phyloP scores from a whole-genome alignment of 2,113 vertebrate species.

The Chelonoidis abingdonii region DNA sequence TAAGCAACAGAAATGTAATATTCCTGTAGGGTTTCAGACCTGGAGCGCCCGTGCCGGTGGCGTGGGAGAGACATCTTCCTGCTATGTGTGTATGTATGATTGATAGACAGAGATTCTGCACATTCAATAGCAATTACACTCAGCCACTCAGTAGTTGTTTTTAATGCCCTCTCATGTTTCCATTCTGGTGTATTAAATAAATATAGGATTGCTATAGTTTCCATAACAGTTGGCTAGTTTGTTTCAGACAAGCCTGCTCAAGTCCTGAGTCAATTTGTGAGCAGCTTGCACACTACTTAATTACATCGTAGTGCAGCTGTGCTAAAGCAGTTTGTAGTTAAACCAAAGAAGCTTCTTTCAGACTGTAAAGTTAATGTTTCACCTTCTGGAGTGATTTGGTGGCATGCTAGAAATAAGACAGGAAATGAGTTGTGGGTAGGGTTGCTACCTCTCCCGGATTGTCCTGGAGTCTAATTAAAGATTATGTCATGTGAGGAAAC shows the following conservation, averaged over 20 bases:
- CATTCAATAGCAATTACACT: not conserved
- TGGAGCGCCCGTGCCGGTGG: not conserved
- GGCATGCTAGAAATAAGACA: not conserved
- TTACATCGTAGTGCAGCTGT: not conserved
- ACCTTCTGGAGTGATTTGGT: not conserved
- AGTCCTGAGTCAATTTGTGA: not conserved
- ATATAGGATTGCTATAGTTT: rapidly evolving
- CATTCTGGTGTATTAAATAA: rapidly evolving
- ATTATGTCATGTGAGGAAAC: too few species aligned
- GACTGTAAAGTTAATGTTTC: rapidly evolving
- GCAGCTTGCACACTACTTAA: not conserved
- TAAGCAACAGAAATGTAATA: not conserved
- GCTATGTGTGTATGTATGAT: not conserved
- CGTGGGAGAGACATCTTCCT: not conserved
- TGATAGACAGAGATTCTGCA: not conserved
- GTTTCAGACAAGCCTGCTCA: not conserved
- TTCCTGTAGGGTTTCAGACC: not conserved
- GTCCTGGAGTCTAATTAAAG: too few species aligned
- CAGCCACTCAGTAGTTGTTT: not conserved
- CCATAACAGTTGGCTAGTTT: not conserved
- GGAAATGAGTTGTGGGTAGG: rapidly evolving
- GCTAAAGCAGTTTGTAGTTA: not conserved
- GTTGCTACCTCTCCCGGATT: not conserved
- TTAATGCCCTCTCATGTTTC: rapidly evolving
- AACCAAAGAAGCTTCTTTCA: not conserved